Evolutionary conservation across 2,797 vertebrate species (phyloP), one percentile per base, ranked within the genome.

Genomic region (Jordanella pulchra): DNA sequence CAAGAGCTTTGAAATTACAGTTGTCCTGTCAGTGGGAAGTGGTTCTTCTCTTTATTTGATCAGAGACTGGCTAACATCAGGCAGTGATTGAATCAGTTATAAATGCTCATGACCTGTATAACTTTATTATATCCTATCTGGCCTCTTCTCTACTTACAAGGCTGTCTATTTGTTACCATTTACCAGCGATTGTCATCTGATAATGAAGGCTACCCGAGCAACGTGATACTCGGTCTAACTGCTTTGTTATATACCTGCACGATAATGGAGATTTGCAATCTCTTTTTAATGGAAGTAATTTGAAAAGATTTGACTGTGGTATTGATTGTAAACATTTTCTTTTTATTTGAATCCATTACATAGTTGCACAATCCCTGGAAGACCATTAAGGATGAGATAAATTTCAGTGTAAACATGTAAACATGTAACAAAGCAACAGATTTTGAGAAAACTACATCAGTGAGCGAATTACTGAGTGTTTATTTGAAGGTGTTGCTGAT

Each of bases 161-260:
- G 2, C 79, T 78, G 72, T 83, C 72, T 88, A 84, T 91, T 88
- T 84, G 87, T 89, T 88, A 83, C 85, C 86, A 79, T 91, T 91
- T 90, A 90, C 87, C 87, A 82, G 81, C 77, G 77, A 72, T 75
- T 82, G 80, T 77, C 81, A 86, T 89, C 87, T 82, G 84, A 90
- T 90, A 87, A 90, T 87, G 72, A 89, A 85, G 80, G 86, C 77
- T 66, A 58, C 83, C 79, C 68, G 21, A 78, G 87, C 72, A 87
- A 92, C 64, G 65, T 7, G 76, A 92, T 89, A 75, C 72, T 27
- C 21, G 2, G 67, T 50, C 65, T 39, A 0, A 66, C 42, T 0
- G 7, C 48, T 64, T 60, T 30, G 74, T 77, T 65, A 83, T 13
- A 82, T 76, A 84, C 69, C 65, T 72, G 80, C 35, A 21, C 66